Evolutionary conservation across 2,113 vertebrate species (phyloP).

Genomic region (Brienomyrus brachyistius): DNA sequence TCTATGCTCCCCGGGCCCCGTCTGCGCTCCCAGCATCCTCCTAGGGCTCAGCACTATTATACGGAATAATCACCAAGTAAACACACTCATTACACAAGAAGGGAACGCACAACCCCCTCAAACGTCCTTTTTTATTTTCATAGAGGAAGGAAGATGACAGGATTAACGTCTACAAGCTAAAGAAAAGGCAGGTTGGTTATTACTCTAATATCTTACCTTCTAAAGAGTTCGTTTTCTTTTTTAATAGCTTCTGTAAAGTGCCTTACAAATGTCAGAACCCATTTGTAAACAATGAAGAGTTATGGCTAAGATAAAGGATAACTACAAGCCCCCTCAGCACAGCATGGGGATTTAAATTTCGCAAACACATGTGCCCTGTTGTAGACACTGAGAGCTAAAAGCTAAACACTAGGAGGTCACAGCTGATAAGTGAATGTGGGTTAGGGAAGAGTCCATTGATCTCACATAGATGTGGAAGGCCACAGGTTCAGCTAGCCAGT

Average conservation of each 20-base stretch:
- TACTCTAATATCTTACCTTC: not conserved
- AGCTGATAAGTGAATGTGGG: no score
- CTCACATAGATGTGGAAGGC: not conserved
- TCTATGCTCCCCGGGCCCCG: slow-evolving; percentile 44
- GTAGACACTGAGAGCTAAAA: no score
- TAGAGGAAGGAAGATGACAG: slow-evolving; percentile 9
- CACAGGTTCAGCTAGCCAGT: not conserved
- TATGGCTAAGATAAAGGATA: not conserved
- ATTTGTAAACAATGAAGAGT: not conserved
- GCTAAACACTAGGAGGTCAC: not conserved
- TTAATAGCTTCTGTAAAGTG: not conserved
- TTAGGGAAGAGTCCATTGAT: not conserved
- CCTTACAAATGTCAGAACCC: not conserved
- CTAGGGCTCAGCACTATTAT: slow-evolving; percentile 31
- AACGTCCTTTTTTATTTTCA: slow-evolving; percentile 33
- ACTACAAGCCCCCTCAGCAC: not conserved
- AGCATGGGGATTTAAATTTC: not conserved
- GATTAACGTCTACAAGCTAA: slow-evolving; percentile 24
- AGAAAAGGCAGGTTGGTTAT: not conserved
- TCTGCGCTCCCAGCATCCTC: slow-evolving; percentile 35
- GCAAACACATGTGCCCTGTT: not conserved
- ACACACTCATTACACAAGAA: slow-evolving; percentile 43
- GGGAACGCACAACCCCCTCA: slow-evolving; percentile 33
- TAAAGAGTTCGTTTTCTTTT: not conserved
- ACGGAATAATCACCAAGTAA: slow-evolving; percentile 43